Percentiles rank a stretch among this genome's conserved stretches.
Conservation (phyloP, 2,113 vertebrate species). For the Natator depressus region DNA sequence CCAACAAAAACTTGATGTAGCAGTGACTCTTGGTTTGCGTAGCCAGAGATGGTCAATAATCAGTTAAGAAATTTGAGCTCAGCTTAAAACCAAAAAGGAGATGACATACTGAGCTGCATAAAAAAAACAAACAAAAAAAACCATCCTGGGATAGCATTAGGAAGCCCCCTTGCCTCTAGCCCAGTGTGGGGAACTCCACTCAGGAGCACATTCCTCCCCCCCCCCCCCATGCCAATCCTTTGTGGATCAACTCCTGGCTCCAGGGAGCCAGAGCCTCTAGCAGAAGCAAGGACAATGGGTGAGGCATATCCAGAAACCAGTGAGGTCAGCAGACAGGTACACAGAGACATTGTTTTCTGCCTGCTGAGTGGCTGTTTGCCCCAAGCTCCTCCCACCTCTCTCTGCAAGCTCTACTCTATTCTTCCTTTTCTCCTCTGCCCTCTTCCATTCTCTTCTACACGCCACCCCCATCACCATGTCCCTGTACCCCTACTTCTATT, state of each 20-base stretch:
- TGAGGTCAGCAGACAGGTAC: not conserved
- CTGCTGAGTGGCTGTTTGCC: not conserved
- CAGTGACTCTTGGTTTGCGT: not conserved
- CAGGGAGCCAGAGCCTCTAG: not conserved
- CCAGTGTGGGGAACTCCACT: not conserved
- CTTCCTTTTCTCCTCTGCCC: not conserved
- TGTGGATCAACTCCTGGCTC: not conserved
- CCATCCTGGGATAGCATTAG: not conserved
- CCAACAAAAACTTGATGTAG: not conserved
- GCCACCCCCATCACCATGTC: slow-evolving; percentile 52
- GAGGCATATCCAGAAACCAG: not conserved
- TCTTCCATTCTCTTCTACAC: slow-evolving; percentile 17
- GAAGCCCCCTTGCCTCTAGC: not conserved
- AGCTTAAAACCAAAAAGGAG: not conserved
- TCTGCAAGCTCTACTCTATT: not conserved
- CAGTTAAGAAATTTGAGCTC: not conserved
- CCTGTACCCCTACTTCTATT: slow-evolving; percentile 46
- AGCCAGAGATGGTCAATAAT: not conserved
- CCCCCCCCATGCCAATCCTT: not conserved
- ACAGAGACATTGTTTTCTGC: not conserved
- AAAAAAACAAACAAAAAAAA: not conserved
- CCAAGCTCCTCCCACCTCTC: not conserved
- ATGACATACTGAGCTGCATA: not conserved
- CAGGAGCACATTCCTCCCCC: not conserved
- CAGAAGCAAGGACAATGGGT: not conserved